Evolutionary conservation across 2,113 vertebrate genomes (phyloP).

Genomic region (Pedionomus torquatus): DNA sequence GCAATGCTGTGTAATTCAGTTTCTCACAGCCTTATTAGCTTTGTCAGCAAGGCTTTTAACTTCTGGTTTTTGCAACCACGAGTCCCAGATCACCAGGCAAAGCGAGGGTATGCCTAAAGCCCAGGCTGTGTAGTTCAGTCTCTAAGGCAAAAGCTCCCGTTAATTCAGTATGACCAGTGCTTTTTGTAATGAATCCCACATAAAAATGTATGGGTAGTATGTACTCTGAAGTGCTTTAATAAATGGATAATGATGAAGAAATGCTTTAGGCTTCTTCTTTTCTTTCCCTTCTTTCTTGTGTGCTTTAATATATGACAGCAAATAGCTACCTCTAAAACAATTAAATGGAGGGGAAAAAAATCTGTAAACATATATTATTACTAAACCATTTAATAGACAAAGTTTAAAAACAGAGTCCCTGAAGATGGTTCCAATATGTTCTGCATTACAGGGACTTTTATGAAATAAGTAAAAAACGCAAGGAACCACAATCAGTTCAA

Average conservation of each 20-base stretch:
- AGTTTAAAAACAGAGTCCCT: background rate
- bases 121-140: background rate
- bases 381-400: background rate
- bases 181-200: background rate
- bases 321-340: background rate
- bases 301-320: background rate
- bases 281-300: background rate
- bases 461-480: background rate
- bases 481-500: background rate
- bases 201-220: background rate
- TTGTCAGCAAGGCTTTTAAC: conserved; percentile 1
- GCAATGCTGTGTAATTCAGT: background rate
- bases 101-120: background rate
- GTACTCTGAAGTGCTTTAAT: background rate
- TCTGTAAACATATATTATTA: background rate
- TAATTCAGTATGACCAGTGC: background rate
- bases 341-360: background rate
- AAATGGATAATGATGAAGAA: background rate
- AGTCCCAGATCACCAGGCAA: background rate
- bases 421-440: background rate
- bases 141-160: background rate
- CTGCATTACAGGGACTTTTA: background rate
- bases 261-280: background rate
- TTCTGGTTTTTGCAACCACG: background rate
- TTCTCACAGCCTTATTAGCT: background rate